Base-by-base conservation (phyloP, 1,140 invertebrate genomes). In the Meloidogyne hapla region DNA sequence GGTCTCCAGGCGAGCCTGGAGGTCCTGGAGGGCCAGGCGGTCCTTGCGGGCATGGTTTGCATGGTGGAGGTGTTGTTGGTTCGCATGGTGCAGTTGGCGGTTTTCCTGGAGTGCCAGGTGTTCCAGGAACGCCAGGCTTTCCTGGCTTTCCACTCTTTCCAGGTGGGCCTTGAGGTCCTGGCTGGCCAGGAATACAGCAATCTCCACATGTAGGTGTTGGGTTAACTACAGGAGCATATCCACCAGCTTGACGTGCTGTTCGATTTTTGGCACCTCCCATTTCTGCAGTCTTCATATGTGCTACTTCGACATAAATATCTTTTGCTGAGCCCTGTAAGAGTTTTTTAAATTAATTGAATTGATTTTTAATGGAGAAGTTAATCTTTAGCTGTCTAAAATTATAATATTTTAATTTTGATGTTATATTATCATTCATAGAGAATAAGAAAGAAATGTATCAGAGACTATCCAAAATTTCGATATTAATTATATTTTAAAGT, bases 11-110 rank as follows among this genome's bases (percentile, higher is more conserved):
- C 12, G 61, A 40, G 6, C 71, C 71, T 26, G 78, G 78, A 12
- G 78, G 78, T 9, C 78, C 78, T 6, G 78, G 78, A 6, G 78
- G 79, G 13, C 78, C 78, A 18, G 78, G 79, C 10, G 79, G 75
- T 69, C 79, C 80, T 75, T 81, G 80, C n/a, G 79, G 79, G 75
- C 79, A 81, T 45, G 79, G 79, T 45, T 81, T 81, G 79, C 79
- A 81, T 63, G 79, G 80, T 26, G 80, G 79, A n/a, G 79, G 80
- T 26, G 79, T 81, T 18, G 68, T 74, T 1, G 79, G 79, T 33
- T 81, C 79, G 5, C 28, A 69, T 6, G 23, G 48, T 45, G 21
- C 40, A 6, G 5, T 33, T 4, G 23, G 23, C 18, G 40, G 40
- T 69, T 48, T 45, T 77, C 40, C 33, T 15, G 65, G 56, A 10